Percentiles rank a stretch among this genome's conserved stretches.
These are phyloP conservation scores for Plagiodera versicolora DNA, from an alignment of 2,888 invertebrate genomes.

Conservation along the genomic window DNA sequence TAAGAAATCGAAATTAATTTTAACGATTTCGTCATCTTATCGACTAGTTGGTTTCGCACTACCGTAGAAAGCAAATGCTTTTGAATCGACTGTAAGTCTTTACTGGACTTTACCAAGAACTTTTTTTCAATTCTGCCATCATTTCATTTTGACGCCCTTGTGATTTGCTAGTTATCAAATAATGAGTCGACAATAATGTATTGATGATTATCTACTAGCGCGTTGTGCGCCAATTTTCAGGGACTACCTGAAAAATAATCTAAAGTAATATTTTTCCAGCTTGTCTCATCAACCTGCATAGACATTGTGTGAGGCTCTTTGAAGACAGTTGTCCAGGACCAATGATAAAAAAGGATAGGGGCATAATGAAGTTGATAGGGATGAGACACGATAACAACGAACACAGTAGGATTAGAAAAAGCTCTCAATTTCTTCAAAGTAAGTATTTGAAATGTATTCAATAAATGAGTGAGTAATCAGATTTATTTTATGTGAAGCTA, in stretches of 20 bases:
- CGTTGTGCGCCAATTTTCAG: neutral
- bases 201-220: too few species aligned
- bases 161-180: too few species aligned
- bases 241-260: too few species aligned
- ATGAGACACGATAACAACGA: slow-evolving; percentile 51
- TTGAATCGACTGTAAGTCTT: neutral
- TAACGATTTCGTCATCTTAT: neutral
- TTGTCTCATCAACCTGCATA: slow-evolving; percentile 54
- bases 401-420: slow-evolving; percentile 51
- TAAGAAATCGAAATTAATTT: neutral
- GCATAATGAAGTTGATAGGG: slow-evolving; percentile 47
- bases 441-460: slow-evolving; percentile 44
- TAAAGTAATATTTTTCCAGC: slow-evolving; percentile 45
- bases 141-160: too few species aligned
- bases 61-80: neutral
- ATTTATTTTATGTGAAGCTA: too few species aligned
- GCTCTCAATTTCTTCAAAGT: slow-evolving; percentile 55
- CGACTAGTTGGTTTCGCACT: neutral
- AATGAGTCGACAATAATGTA: too few species aligned
- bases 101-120: too few species aligned
- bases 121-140: neutral
- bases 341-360: slow-evolving; percentile 51
- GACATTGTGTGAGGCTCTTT: slow-evolving; percentile 52
- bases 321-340: slow-evolving; percentile 55
- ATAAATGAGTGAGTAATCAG: too few species aligned